These are phyloP conservation scores for Darwinula stevensoni DNA, from an alignment of 2,888 invertebrate species.

Conservation along the genomic window DNA sequence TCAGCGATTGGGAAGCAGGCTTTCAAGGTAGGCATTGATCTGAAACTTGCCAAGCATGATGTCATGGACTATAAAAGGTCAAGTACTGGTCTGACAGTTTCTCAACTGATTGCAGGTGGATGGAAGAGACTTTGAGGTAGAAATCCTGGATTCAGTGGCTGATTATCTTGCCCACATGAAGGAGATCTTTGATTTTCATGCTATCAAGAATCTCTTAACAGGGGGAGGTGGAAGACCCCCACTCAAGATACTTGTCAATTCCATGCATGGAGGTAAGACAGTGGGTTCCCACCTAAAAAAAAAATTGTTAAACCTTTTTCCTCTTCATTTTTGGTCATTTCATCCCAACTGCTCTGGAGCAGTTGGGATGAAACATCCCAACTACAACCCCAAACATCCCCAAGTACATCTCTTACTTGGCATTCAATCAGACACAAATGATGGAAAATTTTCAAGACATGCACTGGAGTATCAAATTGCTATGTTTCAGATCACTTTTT, in stretches of 20 bases:
- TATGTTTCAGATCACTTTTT: conserved; percentile 5
- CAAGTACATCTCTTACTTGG: too few relatives aligned
- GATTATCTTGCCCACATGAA: conserved; percentile 78
- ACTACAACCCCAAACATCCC: too few relatives aligned
- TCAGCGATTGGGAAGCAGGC: conserved; percentile 32
- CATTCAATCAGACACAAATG: too few relatives aligned
- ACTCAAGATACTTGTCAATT: conserved; percentile 62
- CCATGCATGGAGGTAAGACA: conserved; percentile 62
- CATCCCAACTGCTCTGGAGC: background rate
- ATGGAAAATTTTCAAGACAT: background rate
- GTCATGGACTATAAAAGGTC: too few relatives aligned
- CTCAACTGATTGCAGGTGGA: conserved; percentile 28
- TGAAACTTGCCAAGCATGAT: too few relatives aligned
- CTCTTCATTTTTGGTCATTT: too few relatives aligned
- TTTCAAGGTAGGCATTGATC: conserved; percentile 32
- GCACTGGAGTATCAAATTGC: background rate
- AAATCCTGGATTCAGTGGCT: conserved; percentile 64
- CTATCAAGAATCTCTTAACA: conserved; percentile 37
- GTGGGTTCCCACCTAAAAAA: background rate
- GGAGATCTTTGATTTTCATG: conserved; percentile 75
- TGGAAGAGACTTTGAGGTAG: conserved; percentile 39
- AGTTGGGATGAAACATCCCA: too few relatives aligned
- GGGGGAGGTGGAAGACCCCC: conserved; percentile 29
- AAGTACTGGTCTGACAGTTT: too few relatives aligned
- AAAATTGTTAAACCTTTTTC: too few relatives aligned